Evolutionary conservation across 2,888 invertebrate species (phyloP), one percentile per base, ranked within the genome.

Genomic region (Metacarcinus magister): DNA sequence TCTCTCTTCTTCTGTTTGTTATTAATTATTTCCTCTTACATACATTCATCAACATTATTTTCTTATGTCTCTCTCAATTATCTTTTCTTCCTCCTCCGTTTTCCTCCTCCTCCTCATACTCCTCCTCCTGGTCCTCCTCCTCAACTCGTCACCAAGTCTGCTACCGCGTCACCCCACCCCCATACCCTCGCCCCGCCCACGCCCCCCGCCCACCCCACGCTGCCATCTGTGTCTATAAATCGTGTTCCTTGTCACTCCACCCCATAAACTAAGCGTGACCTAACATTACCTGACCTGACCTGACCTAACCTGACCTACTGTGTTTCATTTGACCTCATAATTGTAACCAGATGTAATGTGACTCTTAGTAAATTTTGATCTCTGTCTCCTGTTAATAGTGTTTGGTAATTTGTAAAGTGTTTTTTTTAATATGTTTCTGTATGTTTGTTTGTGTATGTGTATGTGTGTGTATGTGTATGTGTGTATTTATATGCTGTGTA

Each of bases 271-370:
- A 87, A 87, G 32, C 2, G 39, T n/a, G n/a, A n/a, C n/a, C n/a
- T n/a, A n/a, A n/a, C n/a, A n/a, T n/a, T n/a, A n/a, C n/a, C n/a
- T 54, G 54, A 54, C 54, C 54, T 13, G 5, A 13, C 54, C 54
- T 87, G 87, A 87, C 87, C 87, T 39, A 10, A 39, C 87, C 87
- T 87, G 13, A 32, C 87, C 87, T 32, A 32, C 39, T 39, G 13
- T 87, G 87, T 87, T 39, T 87, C 87, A 39, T 87, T 87, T 87
- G 87, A 87, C 87, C 87, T 87, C 10, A 87, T 87, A 87, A 87
- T 87, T 39, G 10, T 87, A n/a, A 87, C 32, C 87, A 32, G 32
- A 39, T 39, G 87, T 87, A 87, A 87, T 39, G 16, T 87, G 32
- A 87, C 87, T 10, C 39, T 92, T 75, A n/a, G n/a, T n/a, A n/a